Conservation (phyloP, 2,113 vertebrate genomes). For the Heterotilapia buettikoferi region DNA sequence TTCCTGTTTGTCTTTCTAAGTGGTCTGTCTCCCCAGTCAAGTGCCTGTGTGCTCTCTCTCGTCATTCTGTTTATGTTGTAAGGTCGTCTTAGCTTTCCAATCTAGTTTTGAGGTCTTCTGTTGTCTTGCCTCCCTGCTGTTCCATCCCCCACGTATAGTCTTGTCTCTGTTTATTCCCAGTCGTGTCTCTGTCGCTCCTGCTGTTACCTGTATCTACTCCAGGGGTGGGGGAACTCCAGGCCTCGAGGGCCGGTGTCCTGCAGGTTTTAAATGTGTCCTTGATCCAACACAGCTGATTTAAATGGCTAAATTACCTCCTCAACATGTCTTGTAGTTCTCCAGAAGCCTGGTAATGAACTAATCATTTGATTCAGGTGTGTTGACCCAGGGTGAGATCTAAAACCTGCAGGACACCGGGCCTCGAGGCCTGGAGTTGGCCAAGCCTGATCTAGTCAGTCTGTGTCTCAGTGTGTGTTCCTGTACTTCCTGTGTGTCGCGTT, state of each 20-base stretch:
- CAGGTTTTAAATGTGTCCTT: not conserved
- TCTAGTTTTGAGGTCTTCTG: not conserved
- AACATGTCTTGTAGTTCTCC: accelerated
- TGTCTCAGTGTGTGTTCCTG: not conserved
- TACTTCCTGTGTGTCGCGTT: accelerated
- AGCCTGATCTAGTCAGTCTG: not conserved
- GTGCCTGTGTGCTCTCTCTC: not conserved
- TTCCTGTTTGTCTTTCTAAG: not conserved
- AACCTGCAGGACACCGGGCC: not conserved
- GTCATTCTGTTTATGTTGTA: not conserved
- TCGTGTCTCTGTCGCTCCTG: not conserved
- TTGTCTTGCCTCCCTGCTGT: not conserved
- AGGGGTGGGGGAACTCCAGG: too few species aligned
- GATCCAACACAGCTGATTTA: not conserved
- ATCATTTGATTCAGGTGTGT: not conserved
- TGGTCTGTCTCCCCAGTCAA: not conserved
- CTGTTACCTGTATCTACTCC: not conserved
- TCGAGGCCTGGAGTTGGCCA: not conserved
- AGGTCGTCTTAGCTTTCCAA: not conserved
- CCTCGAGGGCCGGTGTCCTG: not conserved
- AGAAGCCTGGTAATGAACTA: accelerated
- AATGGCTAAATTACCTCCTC: accelerated
- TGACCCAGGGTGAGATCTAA: not conserved
- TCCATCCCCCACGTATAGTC: not conserved
- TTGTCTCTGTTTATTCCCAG: not conserved